phyloP scores from a whole-genome alignment of 1,140 invertebrate genomes.

The Cherax quadricarinatus region DNA sequence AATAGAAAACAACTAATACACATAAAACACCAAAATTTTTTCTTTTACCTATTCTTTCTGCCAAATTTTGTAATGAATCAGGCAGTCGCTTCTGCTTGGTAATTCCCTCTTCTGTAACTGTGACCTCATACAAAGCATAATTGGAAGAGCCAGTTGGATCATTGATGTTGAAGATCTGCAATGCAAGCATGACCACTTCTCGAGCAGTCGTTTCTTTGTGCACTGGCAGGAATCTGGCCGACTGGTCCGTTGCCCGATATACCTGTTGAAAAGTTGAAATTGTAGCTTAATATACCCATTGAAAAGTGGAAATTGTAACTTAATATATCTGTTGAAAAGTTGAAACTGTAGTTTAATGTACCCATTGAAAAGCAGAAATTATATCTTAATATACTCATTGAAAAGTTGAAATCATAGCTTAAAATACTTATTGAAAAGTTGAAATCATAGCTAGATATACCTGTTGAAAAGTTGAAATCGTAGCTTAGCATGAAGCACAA shows the following conservation, averaged over 20 bases:
- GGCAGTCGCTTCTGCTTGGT: constrained; percentile 97
- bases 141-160: constrained; percentile 85
- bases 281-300: too few species aligned
- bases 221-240: constrained; percentile 97
- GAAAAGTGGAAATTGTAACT: too few species aligned
- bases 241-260: constrained; percentile 94
- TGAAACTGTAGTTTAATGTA: too few species aligned
- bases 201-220: constrained; percentile 99
- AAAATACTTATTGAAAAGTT: too few species aligned
- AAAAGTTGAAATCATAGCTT: too few species aligned
- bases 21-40: not conserved
- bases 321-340: too few species aligned
- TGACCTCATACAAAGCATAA: constrained; percentile 96
- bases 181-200: constrained; percentile 97
- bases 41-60: constrained; percentile 88
- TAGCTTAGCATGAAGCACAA: too few species aligned
- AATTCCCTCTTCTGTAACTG: constrained; percentile 91
- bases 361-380: too few species aligned
- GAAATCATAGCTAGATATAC: too few species aligned
- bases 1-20: too few species aligned
- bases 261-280: constrained; percentile 76
- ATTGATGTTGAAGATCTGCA: constrained; percentile 97
- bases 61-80: constrained; percentile 95
- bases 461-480: too few species aligned
- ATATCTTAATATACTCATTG: too few species aligned